Evolutionary conservation across 2,113 vertebrate genomes (phyloP).

Genomic region (Podarcis cretensis): DNA sequence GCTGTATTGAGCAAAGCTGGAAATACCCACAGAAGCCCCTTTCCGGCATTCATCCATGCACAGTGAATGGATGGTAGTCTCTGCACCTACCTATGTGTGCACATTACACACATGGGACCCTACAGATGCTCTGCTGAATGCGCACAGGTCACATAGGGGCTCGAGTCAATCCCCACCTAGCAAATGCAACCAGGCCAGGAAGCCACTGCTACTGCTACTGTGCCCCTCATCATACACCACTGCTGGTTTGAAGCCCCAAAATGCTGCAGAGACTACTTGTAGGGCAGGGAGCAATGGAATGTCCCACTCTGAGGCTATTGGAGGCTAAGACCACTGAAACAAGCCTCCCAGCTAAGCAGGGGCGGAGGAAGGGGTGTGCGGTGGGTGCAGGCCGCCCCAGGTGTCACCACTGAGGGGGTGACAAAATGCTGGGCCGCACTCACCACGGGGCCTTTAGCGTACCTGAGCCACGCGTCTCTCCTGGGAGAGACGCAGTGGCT

Average conservation of each 20-base stretch:
- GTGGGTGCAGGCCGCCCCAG: no score
- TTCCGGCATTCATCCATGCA: neutral
- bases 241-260: neutral
- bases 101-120: accelerated
- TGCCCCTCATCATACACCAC: neutral
- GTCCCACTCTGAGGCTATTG: neutral
- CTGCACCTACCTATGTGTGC: neutral
- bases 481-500: no score
- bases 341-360: neutral
- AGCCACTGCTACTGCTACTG: neutral
- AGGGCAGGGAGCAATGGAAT: neutral
- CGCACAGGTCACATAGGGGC: no score
- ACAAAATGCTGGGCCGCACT: no score
- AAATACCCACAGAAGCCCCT: neutral
- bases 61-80: no score
- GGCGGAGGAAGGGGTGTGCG: no score
- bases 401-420: no score
- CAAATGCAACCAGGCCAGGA: no score
- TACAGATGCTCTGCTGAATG: neutral
- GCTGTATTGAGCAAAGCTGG: neutral
- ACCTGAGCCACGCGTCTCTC: no score
- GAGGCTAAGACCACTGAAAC: neutral
- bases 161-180: neutral
- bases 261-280: no score
- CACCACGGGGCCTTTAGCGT: no score